Conservation (phyloP, 2,113 vertebrate genomes). For the Paedocypris sp. region DNA sequence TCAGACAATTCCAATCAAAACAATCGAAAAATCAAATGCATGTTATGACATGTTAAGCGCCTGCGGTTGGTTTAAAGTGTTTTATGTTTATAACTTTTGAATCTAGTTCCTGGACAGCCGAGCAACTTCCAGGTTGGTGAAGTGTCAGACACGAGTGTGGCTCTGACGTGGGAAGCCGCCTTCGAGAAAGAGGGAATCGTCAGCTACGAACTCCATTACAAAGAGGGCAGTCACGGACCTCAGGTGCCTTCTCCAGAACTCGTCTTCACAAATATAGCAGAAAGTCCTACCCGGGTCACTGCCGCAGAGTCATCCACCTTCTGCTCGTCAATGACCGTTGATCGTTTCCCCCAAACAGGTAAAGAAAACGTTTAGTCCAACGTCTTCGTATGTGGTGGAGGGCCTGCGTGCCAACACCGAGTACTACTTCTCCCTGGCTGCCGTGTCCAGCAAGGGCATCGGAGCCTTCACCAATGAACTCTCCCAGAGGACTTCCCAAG, state of each 20-base stretch:
- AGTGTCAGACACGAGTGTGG: constrained; percentile 81
- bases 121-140: constrained; percentile 87
- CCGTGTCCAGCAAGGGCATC: constrained; percentile 82
- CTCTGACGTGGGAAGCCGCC: constrained; percentile 83
- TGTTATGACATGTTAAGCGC: too few species aligned
- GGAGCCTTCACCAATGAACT: constrained; percentile 91
- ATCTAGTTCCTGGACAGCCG: constrained; percentile 92
- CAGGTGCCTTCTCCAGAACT: constrained; percentile 57
- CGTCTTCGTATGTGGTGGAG: constrained; percentile 75
- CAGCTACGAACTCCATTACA: constrained; percentile 82
- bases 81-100: constrained; percentile 1
- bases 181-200: constrained; percentile 82
- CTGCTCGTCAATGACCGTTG: neutral
- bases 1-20: too few species aligned
- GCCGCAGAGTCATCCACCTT: neutral
- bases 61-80: too few species aligned
- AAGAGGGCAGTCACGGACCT: constrained; percentile 64
- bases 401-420: constrained; percentile 86
- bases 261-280: neutral
- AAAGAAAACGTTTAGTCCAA: constrained; percentile 74
- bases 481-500: constrained; percentile 88
- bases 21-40: too few species aligned
- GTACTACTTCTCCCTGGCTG: constrained; percentile 89
- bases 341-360: constrained; percentile 56
- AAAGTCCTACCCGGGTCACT: neutral